A percentile compares a stretch with the other conserved stretches of the same genome.
Conservation (phyloP, 35 echinoderm and acorn worm species). For the Lytechinus variegatus region DNA sequence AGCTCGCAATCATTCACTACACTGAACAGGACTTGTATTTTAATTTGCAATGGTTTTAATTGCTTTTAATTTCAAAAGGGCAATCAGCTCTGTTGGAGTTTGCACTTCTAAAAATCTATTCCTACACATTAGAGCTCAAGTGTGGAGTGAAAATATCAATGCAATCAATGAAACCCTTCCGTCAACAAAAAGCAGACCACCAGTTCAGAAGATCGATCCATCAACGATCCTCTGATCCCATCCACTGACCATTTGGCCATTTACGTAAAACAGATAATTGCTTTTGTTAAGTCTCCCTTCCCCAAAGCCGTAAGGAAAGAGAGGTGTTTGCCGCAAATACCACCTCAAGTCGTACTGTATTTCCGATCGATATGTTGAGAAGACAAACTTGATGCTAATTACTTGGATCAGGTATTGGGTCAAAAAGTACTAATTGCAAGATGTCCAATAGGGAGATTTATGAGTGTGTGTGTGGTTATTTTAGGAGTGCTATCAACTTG, state of each 20-base stretch:
- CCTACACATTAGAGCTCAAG: conserved; percentile 17
- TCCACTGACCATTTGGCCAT: neutral
- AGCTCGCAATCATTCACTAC: neutral
- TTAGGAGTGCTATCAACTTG: neutral
- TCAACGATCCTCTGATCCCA: neutral
- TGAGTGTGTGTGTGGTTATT: conserved; percentile 4
- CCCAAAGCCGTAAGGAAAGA: neutral
- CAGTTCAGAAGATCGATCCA: neutral
- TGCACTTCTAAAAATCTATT: conserved; percentile 20
- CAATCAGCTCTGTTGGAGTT: neutral
- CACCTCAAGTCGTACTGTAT: neutral
- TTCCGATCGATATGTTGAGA: neutral
- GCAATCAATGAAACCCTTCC: neutral
- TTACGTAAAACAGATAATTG: conserved; percentile 12
- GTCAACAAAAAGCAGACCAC: neutral
- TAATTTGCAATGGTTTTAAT: neutral
- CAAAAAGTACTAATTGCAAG: neutral
- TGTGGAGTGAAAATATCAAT: neutral
- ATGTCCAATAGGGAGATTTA: neutral
- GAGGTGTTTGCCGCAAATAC: neutral
- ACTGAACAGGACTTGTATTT: neutral
- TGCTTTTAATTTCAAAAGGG: conserved; percentile 13
- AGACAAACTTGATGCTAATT: conserved; percentile 7
- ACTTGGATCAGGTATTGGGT: neutral
- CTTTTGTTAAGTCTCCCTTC: neutral